phyloP scores from a whole-genome alignment of 2,888 invertebrate genomes.

The Ypsolopha sequella region DNA sequence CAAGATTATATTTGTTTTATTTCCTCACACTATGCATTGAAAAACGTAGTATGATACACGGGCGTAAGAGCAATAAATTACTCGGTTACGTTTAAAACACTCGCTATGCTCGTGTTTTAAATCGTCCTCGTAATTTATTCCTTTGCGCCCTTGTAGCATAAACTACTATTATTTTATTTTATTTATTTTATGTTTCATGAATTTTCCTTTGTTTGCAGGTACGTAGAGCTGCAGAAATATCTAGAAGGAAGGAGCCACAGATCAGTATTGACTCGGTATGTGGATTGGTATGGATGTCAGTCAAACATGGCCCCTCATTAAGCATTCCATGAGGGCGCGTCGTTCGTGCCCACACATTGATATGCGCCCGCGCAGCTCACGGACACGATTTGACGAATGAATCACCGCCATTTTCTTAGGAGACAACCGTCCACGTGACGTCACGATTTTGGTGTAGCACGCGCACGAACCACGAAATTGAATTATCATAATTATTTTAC shows the following conservation, averaged over 20 bases:
- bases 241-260: constrained; percentile 15
- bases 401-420: constrained; percentile 48
- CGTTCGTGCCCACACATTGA: constrained; percentile 44
- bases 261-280: constrained; percentile 3
- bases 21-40: too few relatives aligned
- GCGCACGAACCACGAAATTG: constrained; percentile 46
- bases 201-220: constrained; percentile 6
- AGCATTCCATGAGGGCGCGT: constrained; percentile 37
- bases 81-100: too few relatives aligned
- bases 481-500: constrained; percentile 35
- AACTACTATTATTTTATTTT: too few relatives aligned
- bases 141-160: too few relatives aligned
- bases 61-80: too few relatives aligned
- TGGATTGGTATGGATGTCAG: constrained; percentile 31
- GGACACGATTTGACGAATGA: constrained; percentile 56
- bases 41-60: too few relatives aligned
- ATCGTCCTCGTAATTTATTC: too few relatives aligned
- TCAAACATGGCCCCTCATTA: constrained; percentile 40
- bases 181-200: background rate
- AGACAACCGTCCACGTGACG: constrained; percentile 44
- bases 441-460: constrained; percentile 60
- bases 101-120: too few relatives aligned
- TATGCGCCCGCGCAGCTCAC: constrained; percentile 61
- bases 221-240: constrained; percentile 12
- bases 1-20: too few relatives aligned